phyloP scores from a whole-genome alignment of 2,888 invertebrate species.

The Synanthedon andrenaeformis region DNA sequence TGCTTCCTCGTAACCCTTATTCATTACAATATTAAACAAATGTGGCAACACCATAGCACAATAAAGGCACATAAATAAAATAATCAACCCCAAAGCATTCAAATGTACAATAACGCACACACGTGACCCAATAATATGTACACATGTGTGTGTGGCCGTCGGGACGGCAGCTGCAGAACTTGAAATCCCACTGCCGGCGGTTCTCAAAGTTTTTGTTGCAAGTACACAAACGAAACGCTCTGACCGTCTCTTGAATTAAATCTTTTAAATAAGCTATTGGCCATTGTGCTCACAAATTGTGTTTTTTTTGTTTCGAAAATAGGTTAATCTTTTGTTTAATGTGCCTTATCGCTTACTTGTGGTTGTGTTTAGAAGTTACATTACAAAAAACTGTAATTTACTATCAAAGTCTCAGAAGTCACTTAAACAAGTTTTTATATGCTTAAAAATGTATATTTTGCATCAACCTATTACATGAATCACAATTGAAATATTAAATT shows the following conservation, averaged over 20 bases:
- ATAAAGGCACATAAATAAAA: not conserved
- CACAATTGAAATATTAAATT: no score
- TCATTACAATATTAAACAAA: not conserved
- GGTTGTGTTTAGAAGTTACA: no score
- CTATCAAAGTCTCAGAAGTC: no score
- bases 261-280: constrained; percentile 9
- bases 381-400: no score
- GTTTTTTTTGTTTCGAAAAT: not conserved
- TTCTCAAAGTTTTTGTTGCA: constrained; percentile 50
- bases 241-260: constrained; percentile 9
- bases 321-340: not conserved
- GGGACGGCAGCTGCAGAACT: constrained; percentile 63
- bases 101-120: constrained; percentile 8
- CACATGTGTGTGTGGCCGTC: constrained; percentile 21
- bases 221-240: constrained; percentile 6
- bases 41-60: not conserved
- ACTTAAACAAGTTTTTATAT: no score
- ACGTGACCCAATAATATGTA: constrained; percentile 19
- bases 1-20: no score
- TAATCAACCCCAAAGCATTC: not conserved
- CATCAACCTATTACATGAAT: no score
- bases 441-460: no score
- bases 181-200: constrained; percentile 39
- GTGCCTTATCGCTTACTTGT: no score
- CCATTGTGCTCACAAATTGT: not conserved